Percentiles rank a stretch among this genome's conserved stretches.
Evolutionary conservation across 2,113 vertebrate genomes (phyloP).

Genomic region (Ascaphus truei): DNA sequence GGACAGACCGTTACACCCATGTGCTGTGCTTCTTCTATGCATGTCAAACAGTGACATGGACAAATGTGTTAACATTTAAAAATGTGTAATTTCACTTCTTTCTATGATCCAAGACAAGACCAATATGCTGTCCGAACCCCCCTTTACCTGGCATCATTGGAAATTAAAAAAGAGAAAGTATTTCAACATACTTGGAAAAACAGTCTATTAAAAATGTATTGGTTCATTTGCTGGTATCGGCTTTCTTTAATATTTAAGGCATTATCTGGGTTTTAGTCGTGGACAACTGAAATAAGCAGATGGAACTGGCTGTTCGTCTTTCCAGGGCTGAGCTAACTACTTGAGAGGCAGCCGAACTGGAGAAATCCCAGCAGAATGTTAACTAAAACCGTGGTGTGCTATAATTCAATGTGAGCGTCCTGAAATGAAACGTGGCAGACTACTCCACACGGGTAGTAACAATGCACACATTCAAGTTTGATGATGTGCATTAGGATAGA

Average conservation of each 20-base stretch:
- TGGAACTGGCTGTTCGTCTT: background rate
- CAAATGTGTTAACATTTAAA: background rate
- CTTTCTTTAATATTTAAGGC: conserved; percentile 35
- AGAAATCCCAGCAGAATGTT: background rate
- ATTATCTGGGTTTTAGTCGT: conserved; percentile 32
- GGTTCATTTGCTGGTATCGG: conserved; percentile 32
- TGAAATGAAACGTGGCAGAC: too few species aligned
- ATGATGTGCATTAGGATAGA: too few species aligned
- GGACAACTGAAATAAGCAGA: conserved; percentile 30
- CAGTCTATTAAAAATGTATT: conserved; percentile 35
- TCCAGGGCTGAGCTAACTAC: conserved; percentile 3
- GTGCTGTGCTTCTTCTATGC: background rate
- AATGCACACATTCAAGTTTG: too few species aligned
- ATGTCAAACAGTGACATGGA: background rate
- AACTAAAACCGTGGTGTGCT: background rate
- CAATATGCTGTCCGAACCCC: background rate
- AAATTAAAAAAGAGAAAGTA: background rate
- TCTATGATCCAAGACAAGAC: background rate
- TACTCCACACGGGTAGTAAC: too few species aligned
- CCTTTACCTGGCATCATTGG: background rate
- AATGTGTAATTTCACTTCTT: background rate
- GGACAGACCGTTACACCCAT: too few species aligned
- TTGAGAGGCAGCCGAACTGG: background rate
- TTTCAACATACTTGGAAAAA: background rate
- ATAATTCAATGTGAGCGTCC: background rate